Conservation (phyloP, 2,888 invertebrate species). For the Frankliniella fusca region DNA sequence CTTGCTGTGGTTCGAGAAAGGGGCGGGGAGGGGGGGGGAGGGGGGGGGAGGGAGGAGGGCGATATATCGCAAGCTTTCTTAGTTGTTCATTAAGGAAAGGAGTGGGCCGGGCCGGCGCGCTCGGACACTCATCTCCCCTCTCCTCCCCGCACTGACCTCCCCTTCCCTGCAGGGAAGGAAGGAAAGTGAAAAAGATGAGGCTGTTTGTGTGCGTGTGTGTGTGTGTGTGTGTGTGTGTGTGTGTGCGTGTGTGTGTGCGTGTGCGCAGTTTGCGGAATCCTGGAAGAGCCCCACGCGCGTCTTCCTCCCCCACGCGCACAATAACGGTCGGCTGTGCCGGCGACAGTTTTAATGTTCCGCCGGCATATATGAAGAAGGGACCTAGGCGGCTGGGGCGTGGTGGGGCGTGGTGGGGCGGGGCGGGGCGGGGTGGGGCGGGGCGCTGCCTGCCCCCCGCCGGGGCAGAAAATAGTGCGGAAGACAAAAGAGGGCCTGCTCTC, state of each 20-base stretch:
- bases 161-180: background rate
- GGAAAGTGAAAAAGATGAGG: conserved; percentile 20
- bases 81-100: conserved; percentile 26
- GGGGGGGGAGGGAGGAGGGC: background rate
- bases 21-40: background rate
- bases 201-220: background rate
- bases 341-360: conserved; percentile 19
- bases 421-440: too few relatives aligned
- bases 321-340: conserved; percentile 10
- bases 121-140: conserved; percentile 8
- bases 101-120: background rate
- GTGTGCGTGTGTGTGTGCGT: background rate
- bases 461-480: background rate
- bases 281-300: background rate
- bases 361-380: conserved; percentile 17
- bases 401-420: background rate
- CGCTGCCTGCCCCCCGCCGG: background rate
- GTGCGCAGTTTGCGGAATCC: background rate
- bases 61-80: conserved; percentile 26
- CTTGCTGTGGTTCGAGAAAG: too few relatives aligned
- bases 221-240: background rate
- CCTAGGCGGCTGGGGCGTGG: background rate
- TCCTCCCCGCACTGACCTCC: background rate
- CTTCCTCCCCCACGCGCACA: background rate
- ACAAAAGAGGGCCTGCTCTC: too few relatives aligned